phyloP scores from a whole-genome alignment of 2,797 vertebrate genomes.

The Iguana delicatissima region DNA sequence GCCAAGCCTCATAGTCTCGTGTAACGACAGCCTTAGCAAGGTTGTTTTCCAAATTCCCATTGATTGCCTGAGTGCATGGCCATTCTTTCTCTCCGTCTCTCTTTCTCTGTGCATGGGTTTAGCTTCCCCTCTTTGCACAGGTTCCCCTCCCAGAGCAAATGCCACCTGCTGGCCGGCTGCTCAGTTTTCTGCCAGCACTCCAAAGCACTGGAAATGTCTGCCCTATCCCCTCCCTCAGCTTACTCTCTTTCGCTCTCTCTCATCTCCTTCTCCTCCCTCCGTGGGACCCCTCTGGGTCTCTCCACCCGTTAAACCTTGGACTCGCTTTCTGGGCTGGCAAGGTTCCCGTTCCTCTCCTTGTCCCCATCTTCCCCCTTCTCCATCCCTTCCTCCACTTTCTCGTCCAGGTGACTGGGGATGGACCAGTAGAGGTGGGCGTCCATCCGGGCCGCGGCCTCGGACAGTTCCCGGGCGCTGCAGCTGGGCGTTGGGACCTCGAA shows the following conservation, averaged over 20 bases:
- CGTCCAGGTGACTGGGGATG: conserved; percentile 91
- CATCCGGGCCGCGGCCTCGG: conserved; percentile 86
- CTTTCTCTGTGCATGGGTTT: background rate
- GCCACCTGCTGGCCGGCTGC: background rate
- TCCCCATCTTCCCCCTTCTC: conserved; percentile 53
- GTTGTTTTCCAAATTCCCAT: background rate
- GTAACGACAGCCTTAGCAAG: background rate
- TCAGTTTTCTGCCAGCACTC: too few relatives aligned
- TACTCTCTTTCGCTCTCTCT: background rate
- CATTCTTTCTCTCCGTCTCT: background rate
- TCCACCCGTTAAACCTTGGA: conserved; percentile 60
- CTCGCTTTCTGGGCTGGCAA: conserved; percentile 64
- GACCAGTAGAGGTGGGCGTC: conserved; percentile 96
- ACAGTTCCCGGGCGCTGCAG: conserved; percentile 90
- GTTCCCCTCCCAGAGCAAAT: too few relatives aligned
- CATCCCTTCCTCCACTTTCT: conserved; percentile 83
- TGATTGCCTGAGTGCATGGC: background rate
- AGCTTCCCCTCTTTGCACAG: background rate
- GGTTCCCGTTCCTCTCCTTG: conserved; percentile 70
- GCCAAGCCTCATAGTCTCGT: background rate
- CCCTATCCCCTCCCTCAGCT: background rate
- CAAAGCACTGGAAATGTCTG: too few relatives aligned
- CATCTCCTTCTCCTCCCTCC: background rate
- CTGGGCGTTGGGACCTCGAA: conserved; percentile 93
- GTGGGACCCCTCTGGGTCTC: background rate